phyloP scores from a whole-genome alignment of 2,888 invertebrate genomes.

The Selenia dentaria region DNA sequence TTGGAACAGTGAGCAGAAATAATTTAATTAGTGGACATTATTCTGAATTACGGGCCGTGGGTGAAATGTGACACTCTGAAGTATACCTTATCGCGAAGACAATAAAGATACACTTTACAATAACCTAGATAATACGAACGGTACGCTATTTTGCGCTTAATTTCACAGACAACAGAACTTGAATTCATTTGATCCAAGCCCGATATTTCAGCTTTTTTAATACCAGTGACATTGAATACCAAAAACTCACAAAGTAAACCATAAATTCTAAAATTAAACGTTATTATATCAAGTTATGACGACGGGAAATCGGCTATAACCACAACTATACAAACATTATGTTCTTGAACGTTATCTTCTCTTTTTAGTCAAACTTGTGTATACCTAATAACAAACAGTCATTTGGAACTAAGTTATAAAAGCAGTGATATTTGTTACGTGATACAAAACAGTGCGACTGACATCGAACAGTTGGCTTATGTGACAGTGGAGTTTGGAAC shows the following conservation, averaged over 20 bases:
- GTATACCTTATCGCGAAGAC: slow-evolving; percentile 7
- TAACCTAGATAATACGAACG: not conserved
- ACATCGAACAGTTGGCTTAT: too few relatives aligned
- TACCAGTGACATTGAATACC: not conserved
- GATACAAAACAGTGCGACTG: too few relatives aligned
- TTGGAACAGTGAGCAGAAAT: slow-evolving; percentile 19
- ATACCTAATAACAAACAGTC: not conserved
- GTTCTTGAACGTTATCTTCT: too few relatives aligned
- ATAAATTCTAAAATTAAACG: slow-evolving; percentile 3
- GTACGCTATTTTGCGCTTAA: not conserved
- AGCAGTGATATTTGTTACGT: too few relatives aligned
- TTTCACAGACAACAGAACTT: not conserved
- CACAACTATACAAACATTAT: too few relatives aligned
- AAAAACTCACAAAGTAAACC: not conserved
- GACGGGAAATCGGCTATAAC: too few relatives aligned
- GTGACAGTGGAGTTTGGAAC: not conserved
- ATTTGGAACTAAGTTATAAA: too few relatives aligned
- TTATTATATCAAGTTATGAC: not conserved
- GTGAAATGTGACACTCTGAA: slow-evolving; percentile 34
- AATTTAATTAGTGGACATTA: slow-evolving; percentile 34
- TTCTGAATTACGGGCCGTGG: slow-evolving; percentile 43
- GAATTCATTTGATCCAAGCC: not conserved
- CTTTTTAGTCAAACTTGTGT: too few relatives aligned
- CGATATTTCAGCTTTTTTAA: not conserved
- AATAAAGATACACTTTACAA: slow-evolving; percentile 25